phyloP scores from a whole-genome alignment of 2,797 vertebrate species.

The Simalia tracyae region DNA sequence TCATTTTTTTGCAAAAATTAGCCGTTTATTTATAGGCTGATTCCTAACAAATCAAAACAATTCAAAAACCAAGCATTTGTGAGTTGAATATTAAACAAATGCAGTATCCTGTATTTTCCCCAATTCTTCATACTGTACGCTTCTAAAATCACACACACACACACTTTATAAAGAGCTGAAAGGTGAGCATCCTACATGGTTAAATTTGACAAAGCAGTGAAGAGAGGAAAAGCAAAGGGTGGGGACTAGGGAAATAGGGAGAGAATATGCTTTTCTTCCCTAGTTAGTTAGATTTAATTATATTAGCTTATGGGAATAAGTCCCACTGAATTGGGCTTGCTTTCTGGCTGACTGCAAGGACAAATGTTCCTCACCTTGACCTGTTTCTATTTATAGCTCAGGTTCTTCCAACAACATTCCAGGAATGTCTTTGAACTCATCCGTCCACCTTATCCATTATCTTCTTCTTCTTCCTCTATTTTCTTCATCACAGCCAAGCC shows the following conservation, averaged over 20 bases:
- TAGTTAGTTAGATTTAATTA: neutral
- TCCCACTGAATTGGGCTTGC: neutral
- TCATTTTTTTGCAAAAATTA: neutral
- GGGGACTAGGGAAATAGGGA: neutral
- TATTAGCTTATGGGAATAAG: neutral
- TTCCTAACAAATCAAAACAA: neutral
- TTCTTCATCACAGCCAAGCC: neutral
- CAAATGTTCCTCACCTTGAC: neutral
- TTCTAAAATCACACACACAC: neutral
- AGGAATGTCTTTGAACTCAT: neutral
- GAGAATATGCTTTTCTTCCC: neutral
- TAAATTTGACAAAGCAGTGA: neutral
- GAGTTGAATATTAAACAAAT: neutral
- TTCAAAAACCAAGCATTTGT: neutral
- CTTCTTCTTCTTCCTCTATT: neutral
- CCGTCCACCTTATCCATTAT: neutral
- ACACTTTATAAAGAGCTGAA: neutral
- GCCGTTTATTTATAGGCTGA: neutral
- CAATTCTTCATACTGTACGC: neutral
- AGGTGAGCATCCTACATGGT: neutral
- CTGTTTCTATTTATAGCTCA: neutral
- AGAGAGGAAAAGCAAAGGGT: neutral
- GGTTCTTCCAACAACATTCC: neutral
- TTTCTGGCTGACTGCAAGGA: neutral
- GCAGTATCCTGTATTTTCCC: neutral